Evolutionary conservation across 2,113 vertebrate genomes (phyloP), one percentile per base, ranked within the genome.

Genomic region (Callaeas wilsoni): DNA sequence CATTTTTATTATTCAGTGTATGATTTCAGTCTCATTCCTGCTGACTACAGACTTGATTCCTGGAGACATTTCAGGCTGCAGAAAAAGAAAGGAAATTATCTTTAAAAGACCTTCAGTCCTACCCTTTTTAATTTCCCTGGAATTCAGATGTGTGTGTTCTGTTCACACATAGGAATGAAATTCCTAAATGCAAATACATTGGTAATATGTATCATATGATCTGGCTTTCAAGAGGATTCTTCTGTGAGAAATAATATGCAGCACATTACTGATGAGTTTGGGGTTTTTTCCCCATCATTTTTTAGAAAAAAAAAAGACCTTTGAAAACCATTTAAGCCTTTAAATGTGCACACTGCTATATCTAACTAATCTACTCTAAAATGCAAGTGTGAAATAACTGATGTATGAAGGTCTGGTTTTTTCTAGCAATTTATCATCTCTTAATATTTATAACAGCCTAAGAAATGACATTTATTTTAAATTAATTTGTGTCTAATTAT

Each of bases 401-500:
- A 68, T 53, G 47, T 56, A 7, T 42, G 33, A 37, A 29, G 2
- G 12, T 32, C 69, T 87, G 8, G 1, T 59, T 88, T 64, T 6
- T 78, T 17, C 50, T 68, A 75, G 41, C 16, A 80, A 69, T 83
- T 91, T 71, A 80, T 81, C 56, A 88, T 68, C 30, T 85, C 35
- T 75, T 77, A 76, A 39, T 65, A 88, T 89, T 57, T 30, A 25
- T 46, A 74, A 87, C 90, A 96, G 52, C 21, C 78, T 69, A 79
- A 96, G 25, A 96, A 94, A 94, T 73, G 42, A 92, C 81, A 49
- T 84, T 79, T 81, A 69, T 88, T 89, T 86, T 67, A 84, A 95
- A 95, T 91, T 93, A 88, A 93, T 93, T 96, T 94, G 44, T 57
- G 95, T 78, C 84, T 85, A 96, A 86, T 85, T 80, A 81, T 84